Percentiles rank a stretch among this genome's conserved stretches.
These are phyloP conservation scores for Myrmecobius fasciatus DNA, from an alignment of 2,113 vertebrate genomes.

Conservation along the genomic window DNA sequence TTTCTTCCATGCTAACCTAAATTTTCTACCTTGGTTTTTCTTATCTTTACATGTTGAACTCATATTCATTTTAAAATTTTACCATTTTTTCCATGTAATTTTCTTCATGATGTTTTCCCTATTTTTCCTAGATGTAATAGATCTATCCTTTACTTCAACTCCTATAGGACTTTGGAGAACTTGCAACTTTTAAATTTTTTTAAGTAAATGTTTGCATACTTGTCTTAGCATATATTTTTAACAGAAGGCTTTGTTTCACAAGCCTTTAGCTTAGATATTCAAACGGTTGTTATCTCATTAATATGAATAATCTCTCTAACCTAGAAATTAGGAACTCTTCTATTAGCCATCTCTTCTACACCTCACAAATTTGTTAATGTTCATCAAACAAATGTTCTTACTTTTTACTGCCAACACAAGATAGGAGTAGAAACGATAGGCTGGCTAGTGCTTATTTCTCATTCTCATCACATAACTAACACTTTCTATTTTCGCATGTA, in stretches of 20 bases:
- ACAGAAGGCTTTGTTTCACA: background rate
- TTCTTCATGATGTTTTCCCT: background rate
- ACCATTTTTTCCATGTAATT: background rate
- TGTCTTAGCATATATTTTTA: background rate
- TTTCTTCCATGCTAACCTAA: background rate
- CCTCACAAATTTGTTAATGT: background rate
- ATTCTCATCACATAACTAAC: background rate
- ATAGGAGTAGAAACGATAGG: background rate
- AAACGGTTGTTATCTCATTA: background rate
- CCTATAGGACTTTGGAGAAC: background rate
- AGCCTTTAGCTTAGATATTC: background rate
- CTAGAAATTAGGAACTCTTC: too few species aligned
- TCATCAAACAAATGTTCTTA: too few species aligned
- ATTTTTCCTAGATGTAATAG: background rate
- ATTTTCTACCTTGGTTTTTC: background rate
- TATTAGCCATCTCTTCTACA: background rate
- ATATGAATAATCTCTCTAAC: background rate
- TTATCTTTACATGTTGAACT: background rate
- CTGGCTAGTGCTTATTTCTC: background rate
- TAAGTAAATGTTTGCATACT: background rate
- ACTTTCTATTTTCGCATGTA: background rate
- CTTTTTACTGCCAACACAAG: background rate
- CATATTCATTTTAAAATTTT: background rate
- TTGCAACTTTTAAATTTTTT: background rate
- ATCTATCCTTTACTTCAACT: background rate